These are phyloP conservation scores for Tachycineta bicolor DNA, from an alignment of 2,113 vertebrate species.

Conservation along the genomic window DNA sequence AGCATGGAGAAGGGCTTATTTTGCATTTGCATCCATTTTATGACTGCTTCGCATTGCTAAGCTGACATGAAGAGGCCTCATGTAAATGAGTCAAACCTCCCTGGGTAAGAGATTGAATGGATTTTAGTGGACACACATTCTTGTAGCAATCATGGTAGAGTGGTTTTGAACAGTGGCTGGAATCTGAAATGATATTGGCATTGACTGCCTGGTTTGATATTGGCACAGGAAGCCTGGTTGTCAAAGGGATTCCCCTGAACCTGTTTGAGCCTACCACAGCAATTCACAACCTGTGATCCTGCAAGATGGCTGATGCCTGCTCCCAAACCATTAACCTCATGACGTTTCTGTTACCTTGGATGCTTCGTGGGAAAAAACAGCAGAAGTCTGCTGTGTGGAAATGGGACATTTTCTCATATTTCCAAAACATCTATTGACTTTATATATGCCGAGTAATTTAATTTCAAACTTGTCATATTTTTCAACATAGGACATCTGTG, in stretches of 20 bases:
- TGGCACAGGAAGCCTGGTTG: not conserved
- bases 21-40: not conserved
- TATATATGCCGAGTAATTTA: not conserved
- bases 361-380: not conserved
- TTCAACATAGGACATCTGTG: constrained; percentile 64
- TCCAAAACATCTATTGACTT: constrained; percentile 57
- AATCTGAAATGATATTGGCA: not conserved
- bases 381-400: constrained; percentile 3
- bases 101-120: not conserved
- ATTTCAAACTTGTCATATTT: constrained; percentile 62
- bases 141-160: not conserved
- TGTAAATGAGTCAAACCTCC: not conserved
- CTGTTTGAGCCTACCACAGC: not conserved
- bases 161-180: not conserved
- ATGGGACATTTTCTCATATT: constrained; percentile 45
- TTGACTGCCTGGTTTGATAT: not conserved
- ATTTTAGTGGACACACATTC: not conserved
- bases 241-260: not conserved
- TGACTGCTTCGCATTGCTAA: not conserved
- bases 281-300: not conserved
- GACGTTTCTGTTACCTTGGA: not conserved
- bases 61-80: not conserved
- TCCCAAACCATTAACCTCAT: not conserved
- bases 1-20: not conserved
- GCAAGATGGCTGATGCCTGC: not conserved